Conservation (phyloP, 2,797 vertebrate genomes). For the Ambastaia sidthimunki region DNA sequence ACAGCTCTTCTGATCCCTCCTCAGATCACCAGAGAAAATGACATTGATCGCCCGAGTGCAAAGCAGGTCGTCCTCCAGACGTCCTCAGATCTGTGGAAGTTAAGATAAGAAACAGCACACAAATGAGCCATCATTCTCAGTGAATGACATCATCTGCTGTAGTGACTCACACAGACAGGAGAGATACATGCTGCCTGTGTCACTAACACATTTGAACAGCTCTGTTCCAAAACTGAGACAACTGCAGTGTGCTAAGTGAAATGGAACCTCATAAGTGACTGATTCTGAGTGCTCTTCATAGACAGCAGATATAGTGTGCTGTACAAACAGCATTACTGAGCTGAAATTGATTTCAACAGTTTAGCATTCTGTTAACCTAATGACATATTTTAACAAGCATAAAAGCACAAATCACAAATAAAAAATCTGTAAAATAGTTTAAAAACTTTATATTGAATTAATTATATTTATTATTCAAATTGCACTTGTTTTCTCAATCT, state of each 20-base stretch:
- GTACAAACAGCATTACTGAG: neutral
- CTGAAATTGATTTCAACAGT: neutral
- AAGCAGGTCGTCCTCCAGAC: constrained; percentile 90
- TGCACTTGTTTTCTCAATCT: neutral
- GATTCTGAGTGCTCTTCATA: neutral
- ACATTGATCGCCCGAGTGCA: constrained; percentile 91
- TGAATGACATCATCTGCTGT: constrained; percentile 16
- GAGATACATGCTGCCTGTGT: neutral
- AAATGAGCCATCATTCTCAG: constrained; percentile 9
- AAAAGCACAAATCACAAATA: too few species aligned
- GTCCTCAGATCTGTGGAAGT: constrained; percentile 86
- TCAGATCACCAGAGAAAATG: constrained; percentile 90
- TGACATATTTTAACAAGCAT: neutral
- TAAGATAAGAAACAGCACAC: constrained; percentile 4
- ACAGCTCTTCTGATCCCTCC: constrained; percentile 96
- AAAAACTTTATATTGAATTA: neutral
- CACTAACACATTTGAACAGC: neutral
- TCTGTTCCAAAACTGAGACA: neutral
- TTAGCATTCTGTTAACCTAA: neutral
- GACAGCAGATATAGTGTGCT: neutral
- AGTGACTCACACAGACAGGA: neutral
- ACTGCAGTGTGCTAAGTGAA: neutral
- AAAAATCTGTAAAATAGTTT: too few species aligned
- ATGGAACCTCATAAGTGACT: neutral
- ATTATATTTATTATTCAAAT: neutral